Evolutionary conservation across 2,888 invertebrate genomes (phyloP), one percentile per base, ranked within the genome.

Genomic region (Petrolisthes manimaculis): DNA sequence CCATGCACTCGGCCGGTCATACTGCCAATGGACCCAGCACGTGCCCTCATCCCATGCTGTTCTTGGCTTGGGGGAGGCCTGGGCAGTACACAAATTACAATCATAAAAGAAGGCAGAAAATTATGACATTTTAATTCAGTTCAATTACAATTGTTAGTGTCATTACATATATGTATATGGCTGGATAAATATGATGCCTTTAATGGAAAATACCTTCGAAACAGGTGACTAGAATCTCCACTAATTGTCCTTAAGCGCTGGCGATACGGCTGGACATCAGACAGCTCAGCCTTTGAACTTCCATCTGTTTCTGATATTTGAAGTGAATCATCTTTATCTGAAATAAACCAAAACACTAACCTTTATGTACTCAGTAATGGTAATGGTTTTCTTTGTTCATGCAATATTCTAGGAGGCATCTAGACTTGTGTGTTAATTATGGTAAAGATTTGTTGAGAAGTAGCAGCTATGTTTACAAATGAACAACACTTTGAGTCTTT

Each of bases 21-120:
- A 24, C 89, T 89, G 81, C 90, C 90, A 18, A 91, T 88, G 12
- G 90, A 91, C 18, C 88, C 86, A 55, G 90, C 88, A 8, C 90
- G 90, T 51, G 81, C 82, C 53, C 90, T 83, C 88, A 89, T 88
- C 18, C 79, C 83, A 4, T 79, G 75, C 74, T 78, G 85, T 9
- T 75, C 67, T 51, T 77, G 83, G 56, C 75, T 12, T 12, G 67
- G 67, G 12, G 67, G 18, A 67, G 67, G 67, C 67, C 12, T 67
- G 67, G 18, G 67, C 67, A 67, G 18, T 14, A 67, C 18, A 18
- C 51, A 51, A 18, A n/a, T 12, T 53, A 67, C 51, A 53, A 51
- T 18, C 14, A 4, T 77, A 5, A 6, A 75, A 6, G 14, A n/a
- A 69, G n/a, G 14, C 4, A n/a, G 53, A 37, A 77, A 51, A 77